Base-by-base conservation (phyloP, 1,140 invertebrate species). In the Drosophila santomea region DNA sequence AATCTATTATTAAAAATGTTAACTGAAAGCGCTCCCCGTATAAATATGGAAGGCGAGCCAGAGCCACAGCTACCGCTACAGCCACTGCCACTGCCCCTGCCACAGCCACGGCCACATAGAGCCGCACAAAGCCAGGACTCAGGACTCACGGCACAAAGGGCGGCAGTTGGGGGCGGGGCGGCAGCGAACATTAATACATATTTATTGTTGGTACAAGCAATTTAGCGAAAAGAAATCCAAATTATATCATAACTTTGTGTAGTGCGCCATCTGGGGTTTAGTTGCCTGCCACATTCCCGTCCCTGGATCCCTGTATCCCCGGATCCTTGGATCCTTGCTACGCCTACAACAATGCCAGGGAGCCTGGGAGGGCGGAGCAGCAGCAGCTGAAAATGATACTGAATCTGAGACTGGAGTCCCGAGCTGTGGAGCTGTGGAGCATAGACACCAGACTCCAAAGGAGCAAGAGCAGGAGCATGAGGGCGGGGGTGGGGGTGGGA, bases 221-320 rank as follows among this genome's bases (percentile, higher is more conserved):
- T 89, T 89, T 89, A 89, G 85, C 84, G 85, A 89, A 89, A 89
- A 89, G 84, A 89, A 89, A 89, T 89, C 84, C 84, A 89, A 89
- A 89, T 89, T 89, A 89, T 89, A 89, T 89, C 84, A 89, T 89
- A 89, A 89, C 84, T 89, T 89, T 89, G 84, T 89, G 84, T 89
- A 89, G 84, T 89, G 84, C 84, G 84, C 84, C 84, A 89, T 89
- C 84, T 89, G 84, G 84, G 84, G 84, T 89, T 89, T 89, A 89
- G 84, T 89, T 89, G 83, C 78, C 74, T 47, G 44, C 17, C 48
- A 32, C 48, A 28, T 50, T 17, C 25, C 50, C 45, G 7, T n/a
- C 25, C 25, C 44, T 14, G 25, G 10, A 20, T 44, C 43, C 55
- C 14, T 25, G 20, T 12, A 14, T 43, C n/a, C 41, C 47, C 17